These are phyloP conservation scores for Sesamia inferens DNA, from an alignment of 2,888 invertebrate species.

Conservation along the genomic window DNA sequence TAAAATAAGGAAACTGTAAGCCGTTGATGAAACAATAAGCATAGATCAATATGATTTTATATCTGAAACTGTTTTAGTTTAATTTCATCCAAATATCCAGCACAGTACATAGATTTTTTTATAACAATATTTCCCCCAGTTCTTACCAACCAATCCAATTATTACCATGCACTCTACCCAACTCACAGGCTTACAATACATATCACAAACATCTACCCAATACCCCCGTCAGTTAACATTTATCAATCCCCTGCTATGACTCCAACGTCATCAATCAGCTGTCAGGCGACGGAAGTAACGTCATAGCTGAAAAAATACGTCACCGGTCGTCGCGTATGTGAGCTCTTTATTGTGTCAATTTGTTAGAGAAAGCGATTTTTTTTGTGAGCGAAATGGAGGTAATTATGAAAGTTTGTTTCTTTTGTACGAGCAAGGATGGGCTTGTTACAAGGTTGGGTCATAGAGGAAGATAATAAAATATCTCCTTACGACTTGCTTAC, in stretches of 20 bases:
- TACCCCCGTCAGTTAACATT: conserved; percentile 55
- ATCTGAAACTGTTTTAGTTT: background rate
- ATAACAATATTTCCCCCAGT: background rate
- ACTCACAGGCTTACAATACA: conserved; percentile 24
- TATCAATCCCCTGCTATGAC: conserved; percentile 57
- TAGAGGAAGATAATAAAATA: background rate
- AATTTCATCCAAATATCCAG: no score
- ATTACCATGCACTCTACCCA: background rate
- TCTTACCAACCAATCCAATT: background rate
- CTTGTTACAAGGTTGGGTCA: background rate
- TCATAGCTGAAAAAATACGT: conserved; percentile 55
- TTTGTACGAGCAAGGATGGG: background rate
- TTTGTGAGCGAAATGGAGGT: conserved; percentile 44
- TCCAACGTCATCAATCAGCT: conserved; percentile 55
- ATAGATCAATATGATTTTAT: background rate
- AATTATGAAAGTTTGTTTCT: conserved; percentile 35
- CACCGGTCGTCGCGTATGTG: conserved; percentile 42
- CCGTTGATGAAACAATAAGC: background rate
- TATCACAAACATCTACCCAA: conserved; percentile 28
- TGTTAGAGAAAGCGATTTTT: conserved; percentile 43
- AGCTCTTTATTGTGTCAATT: conserved; percentile 60
- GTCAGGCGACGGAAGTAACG: conserved; percentile 50
- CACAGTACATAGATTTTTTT: background rate
- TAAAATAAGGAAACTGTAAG: background rate
- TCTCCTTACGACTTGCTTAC: no score